Evolutionary conservation across 2,888 invertebrate species (phyloP).

Genomic region (Erebia palarica): DNA sequence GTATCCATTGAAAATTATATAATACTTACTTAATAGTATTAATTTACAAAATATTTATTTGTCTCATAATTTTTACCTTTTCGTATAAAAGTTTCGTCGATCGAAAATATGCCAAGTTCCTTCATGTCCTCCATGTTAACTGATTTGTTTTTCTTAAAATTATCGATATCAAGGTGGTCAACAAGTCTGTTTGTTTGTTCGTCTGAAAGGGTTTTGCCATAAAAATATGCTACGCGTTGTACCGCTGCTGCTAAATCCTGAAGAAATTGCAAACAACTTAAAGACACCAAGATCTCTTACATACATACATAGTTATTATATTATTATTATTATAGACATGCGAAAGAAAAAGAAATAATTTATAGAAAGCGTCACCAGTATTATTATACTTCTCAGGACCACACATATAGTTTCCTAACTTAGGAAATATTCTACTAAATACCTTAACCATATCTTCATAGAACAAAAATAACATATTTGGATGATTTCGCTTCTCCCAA

Average conservation of each 20-base stretch:
- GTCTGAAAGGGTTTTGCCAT: slow-evolving; percentile 73
- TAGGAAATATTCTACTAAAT: neutral
- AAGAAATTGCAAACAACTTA: neutral
- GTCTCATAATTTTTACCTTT: slow-evolving; percentile 57
- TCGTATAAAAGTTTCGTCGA: slow-evolving; percentile 81
- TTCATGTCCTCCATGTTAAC: slow-evolving; percentile 84
- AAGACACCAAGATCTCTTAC: too few relatives aligned
- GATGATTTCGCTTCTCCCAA: slow-evolving; percentile 82
- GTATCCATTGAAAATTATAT: too few relatives aligned
- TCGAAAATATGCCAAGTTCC: slow-evolving; percentile 74
- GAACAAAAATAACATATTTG: slow-evolving; percentile 88
- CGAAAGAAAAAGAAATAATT: too few relatives aligned
- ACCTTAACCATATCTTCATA: slow-evolving; percentile 90
- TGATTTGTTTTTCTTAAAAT: slow-evolving; percentile 88
- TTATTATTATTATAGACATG: too few relatives aligned
- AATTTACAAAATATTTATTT: too few relatives aligned
- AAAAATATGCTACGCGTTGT: slow-evolving; percentile 78
- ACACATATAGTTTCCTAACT: too few relatives aligned
- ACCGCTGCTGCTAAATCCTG: slow-evolving; percentile 79
- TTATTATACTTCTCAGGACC: too few relatives aligned
- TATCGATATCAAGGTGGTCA: slow-evolving; percentile 87
- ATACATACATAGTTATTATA: too few relatives aligned
- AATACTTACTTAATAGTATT: too few relatives aligned
- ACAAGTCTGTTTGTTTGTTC: slow-evolving; percentile 81
- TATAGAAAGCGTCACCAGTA: too few relatives aligned